Evolutionary conservation across 2,113 vertebrate genomes (phyloP).

Genomic region (Mionectes macconnelli): DNA sequence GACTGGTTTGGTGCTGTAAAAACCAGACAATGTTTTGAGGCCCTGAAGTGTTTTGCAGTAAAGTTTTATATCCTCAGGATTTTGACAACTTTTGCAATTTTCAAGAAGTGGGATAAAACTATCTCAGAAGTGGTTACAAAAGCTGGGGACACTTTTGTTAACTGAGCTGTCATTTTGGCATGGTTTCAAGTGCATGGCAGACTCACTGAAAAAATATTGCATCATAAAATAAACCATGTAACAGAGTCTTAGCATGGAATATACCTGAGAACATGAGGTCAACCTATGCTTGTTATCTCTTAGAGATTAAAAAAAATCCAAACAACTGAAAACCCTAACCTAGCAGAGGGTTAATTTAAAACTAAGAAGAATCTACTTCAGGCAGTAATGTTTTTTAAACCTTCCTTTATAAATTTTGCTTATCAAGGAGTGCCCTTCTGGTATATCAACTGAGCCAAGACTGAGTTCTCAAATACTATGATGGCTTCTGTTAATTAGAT

Average conservation of each 20-base stretch:
- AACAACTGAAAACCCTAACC: background rate
- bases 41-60: background rate
- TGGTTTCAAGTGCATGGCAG: conserved; percentile 11
- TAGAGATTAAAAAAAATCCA: background rate
- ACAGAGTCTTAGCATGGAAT: conserved; percentile 29
- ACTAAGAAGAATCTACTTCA: conserved; percentile 70
- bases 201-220: conserved; percentile 31
- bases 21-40: background rate
- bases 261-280: conserved; percentile 44
- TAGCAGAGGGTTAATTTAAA: conserved; percentile 78
- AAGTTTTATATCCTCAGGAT: background rate
- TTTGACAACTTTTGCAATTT: conserved; percentile 31
- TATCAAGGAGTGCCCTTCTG: conserved; percentile 85
- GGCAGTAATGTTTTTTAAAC: conserved; percentile 74
- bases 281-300: conserved; percentile 9
- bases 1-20: background rate
- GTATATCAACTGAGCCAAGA: conserved; percentile 81
- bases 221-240: conserved; percentile 47
- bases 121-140: conserved; percentile 27
- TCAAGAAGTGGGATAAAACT: conserved; percentile 37
- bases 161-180: conserved; percentile 69
- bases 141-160: conserved; percentile 51
- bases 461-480: conserved; percentile 84
- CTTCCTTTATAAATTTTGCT: conserved; percentile 81
- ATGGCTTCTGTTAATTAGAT: conserved; percentile 85